A percentile compares a stretch with the other conserved stretches of the same genome.
phyloP scores from a whole-genome alignment of 2,113 vertebrate species.

The Theropithecus gelada region DNA sequence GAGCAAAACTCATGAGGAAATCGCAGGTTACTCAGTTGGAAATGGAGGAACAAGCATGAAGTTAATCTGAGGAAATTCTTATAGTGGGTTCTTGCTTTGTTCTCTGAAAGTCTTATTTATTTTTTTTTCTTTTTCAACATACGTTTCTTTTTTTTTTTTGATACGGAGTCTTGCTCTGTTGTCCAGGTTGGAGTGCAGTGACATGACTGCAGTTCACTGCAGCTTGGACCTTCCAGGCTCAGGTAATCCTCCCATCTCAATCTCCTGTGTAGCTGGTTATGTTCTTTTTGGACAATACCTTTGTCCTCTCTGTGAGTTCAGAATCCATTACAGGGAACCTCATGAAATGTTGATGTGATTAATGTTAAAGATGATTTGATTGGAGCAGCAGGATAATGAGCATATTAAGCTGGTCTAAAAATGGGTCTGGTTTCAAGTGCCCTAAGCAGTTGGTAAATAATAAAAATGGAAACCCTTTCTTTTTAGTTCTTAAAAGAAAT shows the following conservation, averaged over 20 bases:
- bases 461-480: conserved; percentile 43
- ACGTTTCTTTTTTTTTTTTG: neutral
- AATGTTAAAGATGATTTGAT: neutral
- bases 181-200: no score
- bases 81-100: neutral
- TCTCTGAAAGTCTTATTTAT: neutral
- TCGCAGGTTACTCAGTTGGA: no score
- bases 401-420: conserved; percentile 30
- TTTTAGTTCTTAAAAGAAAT: conserved; percentile 74
- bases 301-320: neutral
- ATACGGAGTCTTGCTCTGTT: no score
- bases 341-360: neutral
- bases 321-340: neutral
- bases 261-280: no score
- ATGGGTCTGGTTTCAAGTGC: neutral
- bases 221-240: no score
- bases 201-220: no score
- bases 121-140: neutral
- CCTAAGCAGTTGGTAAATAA: conserved; percentile 49
- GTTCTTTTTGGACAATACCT: neutral
- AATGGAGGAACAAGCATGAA: neutral
- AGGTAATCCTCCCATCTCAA: no score
- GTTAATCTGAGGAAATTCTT: neutral
- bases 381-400: neutral
- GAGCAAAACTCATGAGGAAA: neutral